Evolutionary conservation across 2,888 invertebrate genomes (phyloP).

Genomic region (Terebella lapidaria): DNA sequence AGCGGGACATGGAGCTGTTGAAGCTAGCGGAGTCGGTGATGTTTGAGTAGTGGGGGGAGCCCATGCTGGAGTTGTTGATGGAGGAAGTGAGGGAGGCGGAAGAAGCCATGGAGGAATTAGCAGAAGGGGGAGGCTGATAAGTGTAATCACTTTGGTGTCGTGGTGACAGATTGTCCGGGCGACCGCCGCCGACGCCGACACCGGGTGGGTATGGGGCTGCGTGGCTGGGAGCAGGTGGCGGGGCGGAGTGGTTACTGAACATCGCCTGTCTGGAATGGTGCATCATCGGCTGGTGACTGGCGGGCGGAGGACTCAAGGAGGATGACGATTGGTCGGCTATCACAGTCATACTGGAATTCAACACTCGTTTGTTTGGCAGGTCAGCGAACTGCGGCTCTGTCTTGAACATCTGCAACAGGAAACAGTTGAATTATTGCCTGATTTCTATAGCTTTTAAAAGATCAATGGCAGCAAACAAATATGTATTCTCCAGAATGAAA

Average conservation of each 20-base stretch:
- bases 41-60: neutral
- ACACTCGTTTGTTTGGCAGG: conserved; percentile 19
- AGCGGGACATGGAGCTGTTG: neutral
- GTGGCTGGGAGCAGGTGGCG: neutral
- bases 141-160: conserved; percentile 4
- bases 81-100: neutral
- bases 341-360: neutral
- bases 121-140: conserved; percentile 1
- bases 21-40: neutral
- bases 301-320: neutral
- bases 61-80: neutral
- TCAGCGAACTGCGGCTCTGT: conserved; percentile 40
- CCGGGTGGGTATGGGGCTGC: neutral
- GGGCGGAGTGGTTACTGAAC: neutral
- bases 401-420: conserved; percentile 45
- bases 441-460: too few relatives aligned
- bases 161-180: neutral
- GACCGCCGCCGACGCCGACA: neutral
- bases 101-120: neutral
- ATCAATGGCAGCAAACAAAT: too few relatives aligned
- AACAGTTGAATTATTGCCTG: too few relatives aligned
- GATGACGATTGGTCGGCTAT: neutral
- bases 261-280: neutral
- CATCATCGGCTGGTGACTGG: neutral
- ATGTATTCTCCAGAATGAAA: too few relatives aligned